These are phyloP conservation scores for Nymphalis c-album DNA, from an alignment of 2,888 invertebrate species.

Conservation along the genomic window DNA sequence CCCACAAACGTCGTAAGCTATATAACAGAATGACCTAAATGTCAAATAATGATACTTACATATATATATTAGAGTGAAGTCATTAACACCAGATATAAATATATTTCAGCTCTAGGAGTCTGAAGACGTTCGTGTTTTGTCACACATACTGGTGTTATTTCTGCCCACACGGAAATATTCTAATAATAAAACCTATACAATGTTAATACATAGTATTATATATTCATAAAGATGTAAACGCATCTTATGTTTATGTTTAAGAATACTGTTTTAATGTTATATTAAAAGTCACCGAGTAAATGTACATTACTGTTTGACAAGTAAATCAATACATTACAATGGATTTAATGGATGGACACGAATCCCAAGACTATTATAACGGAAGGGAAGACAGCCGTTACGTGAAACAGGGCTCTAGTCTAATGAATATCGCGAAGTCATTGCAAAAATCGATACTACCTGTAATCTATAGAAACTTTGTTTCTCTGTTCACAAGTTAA, in stretches of 20 bases:
- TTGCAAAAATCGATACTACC: constrained; percentile 23
- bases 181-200: constrained; percentile 22
- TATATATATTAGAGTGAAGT: constrained; percentile 49
- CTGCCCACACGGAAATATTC: constrained; percentile 48
- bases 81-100: constrained; percentile 71
- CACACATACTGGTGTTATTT: constrained; percentile 45
- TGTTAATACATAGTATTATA: constrained; percentile 7
- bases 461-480: not conserved
- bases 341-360: constrained; percentile 17
- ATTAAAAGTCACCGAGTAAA: constrained; percentile 1
- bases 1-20: constrained; percentile 45
- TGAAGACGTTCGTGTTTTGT: constrained; percentile 20
- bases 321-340: constrained; percentile 20
- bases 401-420: constrained; percentile 15
- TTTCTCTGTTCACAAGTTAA: not conserved
- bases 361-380: constrained; percentile 12
- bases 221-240: constrained; percentile 11
- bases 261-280: constrained; percentile 11
- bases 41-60: constrained; percentile 54
- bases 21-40: constrained; percentile 67
- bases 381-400: constrained; percentile 5
- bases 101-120: constrained; percentile 44
- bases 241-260: not conserved
- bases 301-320: constrained; percentile 4
- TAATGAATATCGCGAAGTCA: constrained; percentile 25